phyloP scores from a whole-genome alignment of 2,113 vertebrate species.

The Lepisosteus osseus region DNA sequence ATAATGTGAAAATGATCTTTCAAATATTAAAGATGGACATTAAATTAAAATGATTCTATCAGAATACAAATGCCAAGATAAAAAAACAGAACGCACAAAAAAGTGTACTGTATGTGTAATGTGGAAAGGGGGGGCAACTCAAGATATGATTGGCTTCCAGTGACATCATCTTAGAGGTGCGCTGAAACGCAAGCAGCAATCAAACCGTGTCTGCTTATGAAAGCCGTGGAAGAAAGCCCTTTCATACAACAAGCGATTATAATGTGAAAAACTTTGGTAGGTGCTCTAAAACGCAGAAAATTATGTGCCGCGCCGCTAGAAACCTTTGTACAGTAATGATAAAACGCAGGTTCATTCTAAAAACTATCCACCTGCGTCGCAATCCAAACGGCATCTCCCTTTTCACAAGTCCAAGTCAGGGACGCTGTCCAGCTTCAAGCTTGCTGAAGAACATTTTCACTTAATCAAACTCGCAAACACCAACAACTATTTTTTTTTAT shows the following conservation, averaged over 20 bases:
- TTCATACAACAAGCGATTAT: too few relatives aligned
- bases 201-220: not conserved
- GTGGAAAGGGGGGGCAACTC: slow-evolving; percentile 33
- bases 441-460: slow-evolving; percentile 40
- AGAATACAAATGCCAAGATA: too few relatives aligned
- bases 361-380: not conserved
- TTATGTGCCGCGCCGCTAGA: too few relatives aligned
- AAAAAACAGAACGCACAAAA: too few relatives aligned
- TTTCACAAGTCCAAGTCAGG: slow-evolving; percentile 14
- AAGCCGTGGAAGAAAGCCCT: not conserved
- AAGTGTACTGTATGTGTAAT: slow-evolving; percentile 30
- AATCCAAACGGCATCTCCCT: slow-evolving; percentile 6
- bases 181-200: slow-evolving; percentile 36
- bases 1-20: not conserved
- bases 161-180: slow-evolving; percentile 65
- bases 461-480: slow-evolving; percentile 9
- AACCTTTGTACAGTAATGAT: too few relatives aligned
- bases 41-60: not conserved
- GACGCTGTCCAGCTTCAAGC: slow-evolving; percentile 46
- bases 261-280: too few relatives aligned
- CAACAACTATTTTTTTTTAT: not conserved
- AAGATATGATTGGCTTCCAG: slow-evolving; percentile 61
- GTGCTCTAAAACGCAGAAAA: too few relatives aligned
- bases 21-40: not conserved
- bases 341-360: too few relatives aligned